phyloP scores from a whole-genome alignment of 2,797 vertebrate species.

The Pangasius mekongensis region DNA sequence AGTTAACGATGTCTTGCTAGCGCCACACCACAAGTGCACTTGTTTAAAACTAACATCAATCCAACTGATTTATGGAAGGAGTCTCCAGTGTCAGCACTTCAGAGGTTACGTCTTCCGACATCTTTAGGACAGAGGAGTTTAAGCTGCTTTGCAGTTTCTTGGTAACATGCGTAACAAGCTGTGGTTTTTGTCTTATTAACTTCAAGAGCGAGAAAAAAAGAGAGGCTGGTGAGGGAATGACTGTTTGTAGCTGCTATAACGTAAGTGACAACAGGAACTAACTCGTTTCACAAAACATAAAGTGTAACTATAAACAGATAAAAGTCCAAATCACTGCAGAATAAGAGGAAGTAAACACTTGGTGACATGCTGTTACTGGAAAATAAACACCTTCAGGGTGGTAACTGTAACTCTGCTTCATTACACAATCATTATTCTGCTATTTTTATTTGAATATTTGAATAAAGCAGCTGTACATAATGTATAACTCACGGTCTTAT shows the following conservation, averaged over 20 bases:
- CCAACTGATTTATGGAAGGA: background rate
- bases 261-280: background rate
- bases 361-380: background rate
- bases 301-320: background rate
- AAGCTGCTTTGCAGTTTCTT: background rate
- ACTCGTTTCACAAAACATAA: background rate
- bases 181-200: background rate
- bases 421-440: background rate
- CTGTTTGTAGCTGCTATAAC: background rate
- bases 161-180: background rate
- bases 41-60: background rate
- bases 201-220: background rate
- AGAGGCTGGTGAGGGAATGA: too few species aligned
- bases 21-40: background rate
- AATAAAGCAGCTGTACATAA: background rate
- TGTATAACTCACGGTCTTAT: background rate
- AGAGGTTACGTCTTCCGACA: background rate
- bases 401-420: background rate
- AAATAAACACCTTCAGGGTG: background rate
- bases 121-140: background rate
- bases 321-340: background rate
- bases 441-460: background rate
- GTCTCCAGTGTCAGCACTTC: background rate
- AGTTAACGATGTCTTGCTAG: constrained; percentile 32
- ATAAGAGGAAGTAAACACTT: background rate